phyloP scores from a whole-genome alignment of 92 coral and sea anemone genomes.

The Siderastrea radians region DNA sequence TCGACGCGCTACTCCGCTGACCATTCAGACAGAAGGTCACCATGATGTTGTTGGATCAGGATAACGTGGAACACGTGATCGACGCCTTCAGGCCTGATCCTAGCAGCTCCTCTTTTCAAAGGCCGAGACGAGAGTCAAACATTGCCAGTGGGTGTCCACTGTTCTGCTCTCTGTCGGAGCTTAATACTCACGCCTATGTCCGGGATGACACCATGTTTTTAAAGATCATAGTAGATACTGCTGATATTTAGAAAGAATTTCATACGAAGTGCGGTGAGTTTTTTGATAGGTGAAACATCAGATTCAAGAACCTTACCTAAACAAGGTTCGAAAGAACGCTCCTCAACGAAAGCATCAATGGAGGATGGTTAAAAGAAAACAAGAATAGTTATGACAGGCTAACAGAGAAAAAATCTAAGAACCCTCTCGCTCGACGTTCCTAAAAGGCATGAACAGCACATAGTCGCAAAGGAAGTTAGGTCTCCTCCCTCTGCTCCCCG shows the following conservation, averaged over 20 bases:
- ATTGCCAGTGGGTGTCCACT: slow-evolving; percentile 90
- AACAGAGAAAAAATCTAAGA: too few species aligned
- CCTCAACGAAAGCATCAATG: too few species aligned
- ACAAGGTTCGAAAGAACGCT: too few species aligned
- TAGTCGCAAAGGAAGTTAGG: too few species aligned
- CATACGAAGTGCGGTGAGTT: too few species aligned
- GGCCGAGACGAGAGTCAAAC: slow-evolving; percentile 85
- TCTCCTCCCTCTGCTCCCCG: too few species aligned
- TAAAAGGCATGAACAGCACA: slow-evolving; percentile 82
- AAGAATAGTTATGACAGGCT: too few species aligned
- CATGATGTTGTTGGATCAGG: slow-evolving; percentile 82
- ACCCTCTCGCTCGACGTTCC: slow-evolving; percentile 72
- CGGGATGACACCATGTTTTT: slow-evolving; percentile 83
- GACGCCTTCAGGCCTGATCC: slow-evolving; percentile 96
- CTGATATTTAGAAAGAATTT: slow-evolving; percentile 67
- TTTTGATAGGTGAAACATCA: too few species aligned
- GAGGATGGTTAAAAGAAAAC: too few species aligned
- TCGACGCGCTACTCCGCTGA: slow-evolving; percentile 86
- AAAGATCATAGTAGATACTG: slow-evolving; percentile 78
- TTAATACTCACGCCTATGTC: slow-evolving; percentile 79
- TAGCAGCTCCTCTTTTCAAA: slow-evolving; percentile 89
- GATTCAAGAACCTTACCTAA: too few species aligned
- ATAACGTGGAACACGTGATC: slow-evolving; percentile 82
- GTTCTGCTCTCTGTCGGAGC: slow-evolving; percentile 78
- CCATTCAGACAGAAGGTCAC: slow-evolving; percentile 90